phyloP scores from a whole-genome alignment of 2,797 vertebrate genomes.

The Lindbergichthys nudifrons region DNA sequence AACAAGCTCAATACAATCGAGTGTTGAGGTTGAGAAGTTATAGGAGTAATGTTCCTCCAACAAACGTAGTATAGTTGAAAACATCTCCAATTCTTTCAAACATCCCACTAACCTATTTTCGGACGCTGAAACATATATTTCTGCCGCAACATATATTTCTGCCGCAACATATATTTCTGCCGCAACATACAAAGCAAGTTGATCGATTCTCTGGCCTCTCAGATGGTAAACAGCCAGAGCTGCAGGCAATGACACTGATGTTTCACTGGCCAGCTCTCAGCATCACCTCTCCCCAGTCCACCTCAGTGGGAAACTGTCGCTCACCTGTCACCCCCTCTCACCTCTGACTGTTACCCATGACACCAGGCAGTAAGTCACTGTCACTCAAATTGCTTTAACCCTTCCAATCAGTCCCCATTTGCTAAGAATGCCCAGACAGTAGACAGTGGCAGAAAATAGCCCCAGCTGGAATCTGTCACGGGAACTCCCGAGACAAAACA shows the following conservation, averaged over 20 bases:
- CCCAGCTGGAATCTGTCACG: constrained; percentile 73
- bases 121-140: constrained; percentile 15
- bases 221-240: constrained; percentile 50
- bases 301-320: constrained; percentile 47
- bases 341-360: constrained; percentile 54
- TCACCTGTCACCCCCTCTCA: constrained; percentile 72
- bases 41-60: background rate
- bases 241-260: constrained; percentile 47
- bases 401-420: constrained; percentile 53
- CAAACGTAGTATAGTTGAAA: constrained; percentile 5
- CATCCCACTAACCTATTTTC: background rate
- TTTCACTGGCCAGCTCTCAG: constrained; percentile 34
- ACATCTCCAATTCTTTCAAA: background rate
- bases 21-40: background rate
- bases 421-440: constrained; percentile 74
- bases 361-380: constrained; percentile 56
- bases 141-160: too few relatives aligned
- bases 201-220: constrained; percentile 28
- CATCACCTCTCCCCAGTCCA: constrained; percentile 32
- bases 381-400: constrained; percentile 48
- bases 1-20: background rate
- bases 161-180: constrained; percentile 19
- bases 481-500: constrained; percentile 69
- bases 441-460: constrained; percentile 79
- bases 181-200: constrained; percentile 33